These are phyloP conservation scores for Neotoma lepida DNA, from an alignment of 2,113 vertebrate genomes.

Conservation along the genomic window DNA sequence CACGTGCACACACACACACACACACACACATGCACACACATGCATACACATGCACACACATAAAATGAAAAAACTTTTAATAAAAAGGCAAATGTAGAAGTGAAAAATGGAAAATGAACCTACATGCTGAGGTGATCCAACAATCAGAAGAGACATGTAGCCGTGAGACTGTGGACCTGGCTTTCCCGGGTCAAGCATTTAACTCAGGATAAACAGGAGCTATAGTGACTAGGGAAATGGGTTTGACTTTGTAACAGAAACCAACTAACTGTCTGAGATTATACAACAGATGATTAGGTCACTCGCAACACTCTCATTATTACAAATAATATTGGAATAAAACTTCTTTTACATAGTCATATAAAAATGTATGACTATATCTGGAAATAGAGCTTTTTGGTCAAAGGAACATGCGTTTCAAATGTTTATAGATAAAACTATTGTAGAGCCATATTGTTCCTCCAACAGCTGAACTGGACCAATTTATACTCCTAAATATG, in stretches of 20 bases:
- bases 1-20: background rate
- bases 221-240: background rate
- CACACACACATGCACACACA: background rate
- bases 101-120: conserved; percentile 29
- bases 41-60: background rate
- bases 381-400: conserved; percentile 7
- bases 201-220: background rate
- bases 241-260: conserved; percentile 30
- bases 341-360: background rate
- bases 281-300: background rate
- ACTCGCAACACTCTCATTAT: background rate
- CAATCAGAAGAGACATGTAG: background rate
- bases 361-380: conserved; percentile 12
- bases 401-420: conserved; percentile 40
- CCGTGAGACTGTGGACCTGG: background rate
- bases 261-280: background rate
- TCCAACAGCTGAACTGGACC: background rate
- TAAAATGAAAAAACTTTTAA: background rate
- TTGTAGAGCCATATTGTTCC: background rate
- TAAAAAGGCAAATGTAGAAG: background rate
- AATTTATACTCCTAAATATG: conserved; percentile 22
- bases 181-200: background rate
- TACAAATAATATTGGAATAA: background rate
- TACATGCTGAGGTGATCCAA: background rate
- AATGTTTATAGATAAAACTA: conserved; percentile 9